These are phyloP conservation scores for Motacilla tschutschensis DNA, from an alignment of 2,113 vertebrate genomes.

Conservation along the genomic window DNA sequence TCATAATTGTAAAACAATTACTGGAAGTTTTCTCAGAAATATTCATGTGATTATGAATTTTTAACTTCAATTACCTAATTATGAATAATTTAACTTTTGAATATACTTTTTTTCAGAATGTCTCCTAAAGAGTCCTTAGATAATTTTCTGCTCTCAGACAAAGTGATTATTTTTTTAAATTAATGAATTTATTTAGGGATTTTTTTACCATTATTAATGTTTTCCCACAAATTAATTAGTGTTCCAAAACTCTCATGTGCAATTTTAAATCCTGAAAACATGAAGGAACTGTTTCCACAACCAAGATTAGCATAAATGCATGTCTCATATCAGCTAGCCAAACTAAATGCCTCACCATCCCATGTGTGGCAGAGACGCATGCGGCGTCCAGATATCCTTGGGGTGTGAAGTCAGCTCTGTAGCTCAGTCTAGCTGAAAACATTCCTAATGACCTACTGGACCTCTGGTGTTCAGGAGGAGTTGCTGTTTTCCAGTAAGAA, in stretches of 20 bases:
- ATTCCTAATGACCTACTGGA: not conserved
- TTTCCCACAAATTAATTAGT: not conserved
- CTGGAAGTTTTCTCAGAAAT: not conserved
- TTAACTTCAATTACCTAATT: not conserved
- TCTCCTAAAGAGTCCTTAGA: not conserved
- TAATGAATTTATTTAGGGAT: not conserved
- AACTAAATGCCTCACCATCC: not conserved
- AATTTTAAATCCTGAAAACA: not conserved
- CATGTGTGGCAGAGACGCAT: fast-evolving
- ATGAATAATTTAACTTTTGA: not conserved
- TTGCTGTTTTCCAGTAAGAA: not conserved
- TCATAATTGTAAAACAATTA: not conserved
- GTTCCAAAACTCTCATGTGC: not conserved
- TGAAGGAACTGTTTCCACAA: not conserved
- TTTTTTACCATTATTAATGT: not conserved
- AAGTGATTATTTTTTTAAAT: not conserved
- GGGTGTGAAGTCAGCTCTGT: not conserved
- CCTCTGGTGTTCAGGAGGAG: not conserved
- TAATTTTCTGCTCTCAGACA: not conserved
- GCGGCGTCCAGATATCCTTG: too few species aligned
- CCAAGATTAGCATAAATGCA: not conserved
- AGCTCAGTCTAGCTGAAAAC: not conserved
- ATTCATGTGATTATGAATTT: not conserved
- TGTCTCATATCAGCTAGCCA: not conserved
- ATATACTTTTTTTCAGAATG: not conserved